Conservation (phyloP, 2,888 invertebrate genomes). For the Terebella lapidaria region DNA sequence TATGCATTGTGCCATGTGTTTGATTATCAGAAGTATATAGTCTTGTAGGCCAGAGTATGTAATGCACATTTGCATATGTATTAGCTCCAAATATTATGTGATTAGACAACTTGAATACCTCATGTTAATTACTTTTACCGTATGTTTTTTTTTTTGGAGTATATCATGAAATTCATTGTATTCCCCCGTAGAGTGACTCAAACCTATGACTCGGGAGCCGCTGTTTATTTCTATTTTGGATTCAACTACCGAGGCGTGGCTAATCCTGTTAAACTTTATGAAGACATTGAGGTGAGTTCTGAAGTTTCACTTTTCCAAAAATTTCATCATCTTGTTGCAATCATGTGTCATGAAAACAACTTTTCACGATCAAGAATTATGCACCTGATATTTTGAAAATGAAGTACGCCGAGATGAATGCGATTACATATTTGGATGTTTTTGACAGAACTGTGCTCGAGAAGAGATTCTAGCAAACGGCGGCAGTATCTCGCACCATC, state of each 20-base stretch:
- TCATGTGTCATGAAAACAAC: not conserved
- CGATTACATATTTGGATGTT: not conserved
- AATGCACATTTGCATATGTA: too few species aligned
- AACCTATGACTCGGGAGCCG: conserved; percentile 97
- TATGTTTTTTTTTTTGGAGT: too few species aligned
- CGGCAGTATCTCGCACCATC: conserved; percentile 92
- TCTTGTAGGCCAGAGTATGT: too few species aligned
- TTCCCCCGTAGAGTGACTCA: conserved; percentile 72
- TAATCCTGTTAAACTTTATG: conserved; percentile 76
- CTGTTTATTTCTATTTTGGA: conserved; percentile 91
- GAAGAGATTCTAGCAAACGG: conserved; percentile 87
- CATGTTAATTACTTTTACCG: too few species aligned
- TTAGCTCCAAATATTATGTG: too few species aligned
- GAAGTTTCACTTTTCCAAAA: not conserved
- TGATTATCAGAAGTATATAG: too few species aligned
- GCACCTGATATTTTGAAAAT: too few species aligned
- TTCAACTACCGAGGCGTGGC: conserved; percentile 64
- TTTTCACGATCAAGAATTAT: not conserved
- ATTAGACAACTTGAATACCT: too few species aligned
- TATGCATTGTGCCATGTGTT: too few species aligned
- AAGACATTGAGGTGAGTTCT: conserved; percentile 68
- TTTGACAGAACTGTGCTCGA: conserved; percentile 66
- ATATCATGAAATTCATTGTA: too few species aligned
- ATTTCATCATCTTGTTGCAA: not conserved
- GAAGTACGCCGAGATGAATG: not conserved